A percentile compares a stretch with the other conserved stretches of the same genome.
Evolutionary conservation across 2,888 invertebrate genomes (phyloP).

Genomic region (Leucania comma): DNA sequence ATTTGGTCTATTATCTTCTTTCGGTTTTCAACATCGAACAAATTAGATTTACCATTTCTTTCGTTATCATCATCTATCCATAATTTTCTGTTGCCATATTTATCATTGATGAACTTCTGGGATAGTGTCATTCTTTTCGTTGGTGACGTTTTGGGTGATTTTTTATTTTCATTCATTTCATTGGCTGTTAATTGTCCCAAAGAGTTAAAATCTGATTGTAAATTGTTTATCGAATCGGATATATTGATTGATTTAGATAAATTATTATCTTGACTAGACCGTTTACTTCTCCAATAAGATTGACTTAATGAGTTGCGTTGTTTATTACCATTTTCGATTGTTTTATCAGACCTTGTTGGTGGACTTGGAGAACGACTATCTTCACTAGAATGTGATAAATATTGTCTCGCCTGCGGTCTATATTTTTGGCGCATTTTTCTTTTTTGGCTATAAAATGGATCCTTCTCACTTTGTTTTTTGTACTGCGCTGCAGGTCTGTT

Average conservation of each 20-base stretch:
- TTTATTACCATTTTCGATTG: slow-evolving; percentile 80
- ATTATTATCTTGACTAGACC: slow-evolving; percentile 81
- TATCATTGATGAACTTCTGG: slow-evolving; percentile 90
- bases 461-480: slow-evolving; percentile 97
- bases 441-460: slow-evolving; percentile 95
- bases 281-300: slow-evolving; percentile 88
- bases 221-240: slow-evolving; percentile 78
- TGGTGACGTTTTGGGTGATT: slow-evolving; percentile 82
- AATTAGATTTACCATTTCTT: slow-evolving; percentile 77
- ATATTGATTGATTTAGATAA: slow-evolving; percentile 78
- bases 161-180: slow-evolving; percentile 79
- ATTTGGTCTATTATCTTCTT: slow-evolving; percentile 84
- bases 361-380: slow-evolving; percentile 92
- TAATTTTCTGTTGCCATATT: slow-evolving; percentile 88
- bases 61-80: slow-evolving; percentile 86
- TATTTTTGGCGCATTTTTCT: slow-evolving; percentile 92
- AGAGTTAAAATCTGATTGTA: slow-evolving; percentile 88
- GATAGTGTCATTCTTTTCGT: slow-evolving; percentile 85
- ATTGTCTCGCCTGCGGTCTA: slow-evolving; percentile 90
- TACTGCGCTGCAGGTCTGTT: slow-evolving; percentile 95
- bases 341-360: slow-evolving; percentile 81
- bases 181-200: slow-evolving; percentile 85
- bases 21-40: slow-evolving; percentile 81
- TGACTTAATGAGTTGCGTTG: slow-evolving; percentile 87
- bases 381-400: slow-evolving; percentile 91